Percentiles rank a stretch among this genome's conserved stretches.
Conservation (phyloP, 1,140 invertebrate genomes). For the Nixonia krombeini region DNA sequence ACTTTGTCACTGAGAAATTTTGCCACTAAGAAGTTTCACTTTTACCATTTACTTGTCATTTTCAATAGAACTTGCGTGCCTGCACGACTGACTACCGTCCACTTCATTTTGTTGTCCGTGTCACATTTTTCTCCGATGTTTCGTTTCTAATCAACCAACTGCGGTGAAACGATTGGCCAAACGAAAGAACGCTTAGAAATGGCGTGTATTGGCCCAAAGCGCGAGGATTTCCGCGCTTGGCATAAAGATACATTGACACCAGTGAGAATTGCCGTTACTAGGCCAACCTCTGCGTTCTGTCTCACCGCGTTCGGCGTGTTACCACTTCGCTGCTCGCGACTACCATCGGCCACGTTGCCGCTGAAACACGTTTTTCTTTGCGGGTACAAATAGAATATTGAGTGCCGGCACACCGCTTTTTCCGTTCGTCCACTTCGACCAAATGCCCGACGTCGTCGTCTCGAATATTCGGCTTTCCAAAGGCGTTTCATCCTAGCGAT, state of each 20-base stretch:
- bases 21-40: too few relatives aligned
- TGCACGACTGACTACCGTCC: too few relatives aligned
- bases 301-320: slow-evolving; percentile 28
- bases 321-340: slow-evolving; percentile 34
- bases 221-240: slow-evolving; percentile 16
- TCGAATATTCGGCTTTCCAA: too few relatives aligned
- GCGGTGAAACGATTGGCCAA: background rate
- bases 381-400: slow-evolving; percentile 28
- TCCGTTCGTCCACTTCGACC: too few relatives aligned
- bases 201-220: slow-evolving; percentile 20
- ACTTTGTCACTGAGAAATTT: too few relatives aligned
- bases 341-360: slow-evolving; percentile 17
- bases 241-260: slow-evolving; percentile 49
- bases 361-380: slow-evolving; percentile 31
- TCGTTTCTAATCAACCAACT: too few relatives aligned
- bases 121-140: too few relatives aligned
- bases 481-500: too few relatives aligned
- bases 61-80: too few relatives aligned
- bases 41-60: too few relatives aligned
- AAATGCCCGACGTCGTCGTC: too few relatives aligned
- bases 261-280: slow-evolving; percentile 48
- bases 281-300: slow-evolving; percentile 44
- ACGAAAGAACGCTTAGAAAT: background rate
- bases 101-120: too few relatives aligned
- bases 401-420: slow-evolving; percentile 23